Conservation (phyloP, 1,140 invertebrate species). For the Meloidogyne hapla region DNA sequence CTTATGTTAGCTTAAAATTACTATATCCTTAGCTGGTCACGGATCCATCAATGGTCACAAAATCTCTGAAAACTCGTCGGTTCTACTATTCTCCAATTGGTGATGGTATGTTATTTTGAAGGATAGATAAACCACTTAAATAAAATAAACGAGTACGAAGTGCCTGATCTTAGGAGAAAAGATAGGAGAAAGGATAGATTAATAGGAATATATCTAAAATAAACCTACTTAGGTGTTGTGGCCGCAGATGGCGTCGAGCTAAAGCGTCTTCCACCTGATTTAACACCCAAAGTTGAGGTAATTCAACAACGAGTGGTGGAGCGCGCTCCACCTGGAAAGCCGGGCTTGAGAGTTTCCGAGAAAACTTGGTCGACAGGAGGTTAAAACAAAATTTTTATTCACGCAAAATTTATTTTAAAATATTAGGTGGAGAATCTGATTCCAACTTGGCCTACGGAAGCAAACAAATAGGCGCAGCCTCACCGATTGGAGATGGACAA, state of each 20-base stretch:
- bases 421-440: not conserved
- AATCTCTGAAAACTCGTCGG: conserved; percentile 54
- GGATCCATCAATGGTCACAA: conserved; percentile 47
- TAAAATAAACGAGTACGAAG: no score
- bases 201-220: no score
- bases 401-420: not conserved
- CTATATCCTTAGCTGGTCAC: conserved; percentile 41
- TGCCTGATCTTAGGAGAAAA: no score
- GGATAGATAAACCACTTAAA: no score
- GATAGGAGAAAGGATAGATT: no score
- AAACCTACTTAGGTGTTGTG: conserved; percentile 43
- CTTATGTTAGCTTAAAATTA: not conserved
- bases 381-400: not conserved
- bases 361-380: conserved; percentile 56
- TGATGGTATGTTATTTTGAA: conserved; percentile 58
- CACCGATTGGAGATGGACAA: not conserved
- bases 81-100: conserved; percentile 58
- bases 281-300: conserved; percentile 56
- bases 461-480: not conserved
- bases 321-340: conserved; percentile 48
- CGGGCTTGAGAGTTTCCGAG: conserved; percentile 55
- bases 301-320: conserved; percentile 62
- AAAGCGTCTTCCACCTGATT: conserved; percentile 56
- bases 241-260: conserved; percentile 62
- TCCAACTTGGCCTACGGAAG: not conserved